Base-by-base conservation (phyloP, 2,113 vertebrate species). In the Nematolebias whitei region DNA sequence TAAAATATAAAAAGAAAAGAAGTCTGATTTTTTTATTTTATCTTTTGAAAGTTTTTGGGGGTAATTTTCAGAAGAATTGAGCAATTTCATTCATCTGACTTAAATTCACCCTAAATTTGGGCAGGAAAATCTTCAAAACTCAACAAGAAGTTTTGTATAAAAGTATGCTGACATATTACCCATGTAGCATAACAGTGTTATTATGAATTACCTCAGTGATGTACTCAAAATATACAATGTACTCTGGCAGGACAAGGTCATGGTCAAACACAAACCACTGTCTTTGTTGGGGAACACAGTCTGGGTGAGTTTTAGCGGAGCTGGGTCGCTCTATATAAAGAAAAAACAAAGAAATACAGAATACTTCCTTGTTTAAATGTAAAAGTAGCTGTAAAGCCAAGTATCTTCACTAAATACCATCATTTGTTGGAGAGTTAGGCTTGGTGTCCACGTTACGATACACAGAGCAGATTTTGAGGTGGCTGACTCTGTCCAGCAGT, bases 261-360 rank as follows among this genome's bases (percentile, higher is more conserved):
- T 85, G 92, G 56, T 95, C 92, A 76, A 94, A 95, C 62, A 96
- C 80, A 84, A 95, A 93, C 93, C 94, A 96, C 78, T 93, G 88
- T 57, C 69, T 91, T 58, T 90, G 89, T 26, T 83, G 58, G 12
- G 78, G 72, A 43, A 69, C 81, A 79, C 90, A 93, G 40, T 56
- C 87, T 40, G 74, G 66, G 14, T 75, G 70, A 45, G 81, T 77
- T 52, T 45, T 61, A 7, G 72, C 35, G 70, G 83, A 80, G 63
- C 40, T 70, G 15, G 65, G 20, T 26, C 13, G 52, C 63, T 89
- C 84, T 89, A 68, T 82, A 45, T 22, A 32, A 48, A 19, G 2
- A 38, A 68, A 72, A 32, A 9, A 76, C 11, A 73, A 7, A 16
- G 6, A 66, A 18, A 56, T 53, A 26, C 15, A 68, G 57, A 47